Conservation (phyloP, 2,888 invertebrate species). For the Apodemia mormo region DNA sequence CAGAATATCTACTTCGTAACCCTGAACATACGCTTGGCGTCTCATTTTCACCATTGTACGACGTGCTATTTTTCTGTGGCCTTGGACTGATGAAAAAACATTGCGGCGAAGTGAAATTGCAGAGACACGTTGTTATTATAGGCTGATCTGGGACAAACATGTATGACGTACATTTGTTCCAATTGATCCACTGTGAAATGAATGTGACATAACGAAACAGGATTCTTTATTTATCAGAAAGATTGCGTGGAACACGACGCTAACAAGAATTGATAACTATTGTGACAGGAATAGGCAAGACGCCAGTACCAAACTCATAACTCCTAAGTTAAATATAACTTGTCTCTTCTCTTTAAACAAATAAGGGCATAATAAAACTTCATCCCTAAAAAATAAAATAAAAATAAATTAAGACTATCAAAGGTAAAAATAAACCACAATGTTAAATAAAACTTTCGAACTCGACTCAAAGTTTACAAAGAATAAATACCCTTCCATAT, state of each 20-base stretch:
- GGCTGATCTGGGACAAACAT: constrained; percentile 28
- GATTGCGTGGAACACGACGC: too few species aligned
- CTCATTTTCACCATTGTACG: too few species aligned
- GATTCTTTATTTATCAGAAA: too few species aligned
- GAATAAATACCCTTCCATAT: constrained; percentile 15
- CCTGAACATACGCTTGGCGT: too few species aligned
- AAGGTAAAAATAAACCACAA: constrained; percentile 6
- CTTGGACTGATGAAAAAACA: constrained; percentile 22
- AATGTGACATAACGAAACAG: too few species aligned
- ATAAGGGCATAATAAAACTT: neutral
- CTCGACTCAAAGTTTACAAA: constrained; percentile 15
- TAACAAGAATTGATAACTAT: too few species aligned
- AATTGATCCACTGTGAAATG: neutral
- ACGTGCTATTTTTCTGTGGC: constrained; percentile 17
- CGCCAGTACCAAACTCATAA: too few species aligned
- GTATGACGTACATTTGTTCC: constrained; percentile 49
- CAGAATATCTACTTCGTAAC: too few species aligned
- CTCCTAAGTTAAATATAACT: neutral
- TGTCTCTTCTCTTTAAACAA: neutral
- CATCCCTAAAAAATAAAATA: neutral
- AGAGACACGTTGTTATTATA: constrained; percentile 22
- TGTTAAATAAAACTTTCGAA: neutral
- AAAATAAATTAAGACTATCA: neutral
- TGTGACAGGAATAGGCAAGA: too few species aligned
- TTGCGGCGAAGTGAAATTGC: constrained; percentile 16